Base-by-base conservation (phyloP, 2,888 invertebrate genomes). In the Micoletzkya japonica region DNA sequence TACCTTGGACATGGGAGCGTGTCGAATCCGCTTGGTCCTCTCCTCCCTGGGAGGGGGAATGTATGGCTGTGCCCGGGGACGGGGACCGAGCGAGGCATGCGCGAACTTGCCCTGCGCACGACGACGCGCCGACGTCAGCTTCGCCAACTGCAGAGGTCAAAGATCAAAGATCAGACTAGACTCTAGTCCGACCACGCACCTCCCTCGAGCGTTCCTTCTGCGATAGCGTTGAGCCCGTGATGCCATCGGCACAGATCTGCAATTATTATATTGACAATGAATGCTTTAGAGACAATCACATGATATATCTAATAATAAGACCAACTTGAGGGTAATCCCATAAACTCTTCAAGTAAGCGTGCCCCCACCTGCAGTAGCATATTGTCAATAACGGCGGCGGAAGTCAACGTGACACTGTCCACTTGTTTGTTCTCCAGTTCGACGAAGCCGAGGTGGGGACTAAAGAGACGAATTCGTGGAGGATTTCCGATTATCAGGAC, bases 1-100 rank as follows among this genome's bases (percentile, higher is more conserved):
- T 10, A 63, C 63, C 63, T 63, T 63, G 32, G 63, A 63, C 26
- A 28, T 44, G 6, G 63, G 63, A 4, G 63, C 63, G 50, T 63
- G 63, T 30, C 63, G 30, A 2, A 63, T 24, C 6, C 63, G 20
- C 63, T 63, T 63, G 24, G 50, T 32, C 50, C 63, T 30, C 34
- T 63, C 63, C 20, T 63, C 63, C 4, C 59, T 30, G 6, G 59
- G 59, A 26, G 59, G 39, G 44, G 30, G 6, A 17, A 28, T 20
- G 4, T 32, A 7, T 2, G 63, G 63, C 44, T 14, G 44, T 14
- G 44, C 44, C 14, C 10, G 44, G 10, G 44, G 44, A 50, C 63
- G 63, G 50, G 49, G 37, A 2, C 4, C 36, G 14, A 44, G n/a
- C n/a, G n/a, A n/a, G n/a, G n/a, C n/a, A 39, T 39, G 17, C 0